These are phyloP conservation scores for Conger conger DNA, from an alignment of 2,113 vertebrate genomes.

Conservation along the genomic window DNA sequence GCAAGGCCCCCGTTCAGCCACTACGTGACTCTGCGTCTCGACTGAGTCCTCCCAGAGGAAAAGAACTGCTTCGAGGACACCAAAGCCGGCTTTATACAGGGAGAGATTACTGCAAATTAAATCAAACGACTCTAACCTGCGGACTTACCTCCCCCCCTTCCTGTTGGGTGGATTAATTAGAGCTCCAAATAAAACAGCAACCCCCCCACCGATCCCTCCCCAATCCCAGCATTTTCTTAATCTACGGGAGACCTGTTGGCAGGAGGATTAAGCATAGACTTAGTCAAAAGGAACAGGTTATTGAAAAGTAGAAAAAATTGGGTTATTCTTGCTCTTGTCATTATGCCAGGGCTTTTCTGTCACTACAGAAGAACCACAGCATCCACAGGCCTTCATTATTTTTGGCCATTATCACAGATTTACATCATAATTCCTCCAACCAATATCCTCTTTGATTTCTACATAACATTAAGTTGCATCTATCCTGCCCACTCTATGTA, in stretches of 20 bases:
- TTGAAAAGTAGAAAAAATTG: neutral
- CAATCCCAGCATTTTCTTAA: neutral
- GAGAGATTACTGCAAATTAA: neutral
- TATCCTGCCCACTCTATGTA: neutral
- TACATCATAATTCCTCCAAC: neutral
- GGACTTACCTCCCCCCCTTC: neutral
- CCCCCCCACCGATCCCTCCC: neutral
- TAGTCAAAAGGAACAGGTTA: neutral
- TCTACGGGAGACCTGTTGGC: neutral
- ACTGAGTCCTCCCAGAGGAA: neutral
- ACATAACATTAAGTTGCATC: neutral
- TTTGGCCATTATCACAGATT: neutral
- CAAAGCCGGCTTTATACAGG: neutral
- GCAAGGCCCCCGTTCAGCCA: neutral
- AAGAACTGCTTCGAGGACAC: neutral
- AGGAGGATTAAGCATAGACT: neutral
- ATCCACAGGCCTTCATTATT: neutral
- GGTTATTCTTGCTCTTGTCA: neutral
- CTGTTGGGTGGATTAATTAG: neutral
- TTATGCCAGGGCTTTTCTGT: neutral
- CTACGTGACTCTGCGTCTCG: neutral
- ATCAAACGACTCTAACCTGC: neutral
- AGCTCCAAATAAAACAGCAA: conserved; percentile 1
- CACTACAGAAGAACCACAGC: neutral
- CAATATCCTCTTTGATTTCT: neutral